phyloP scores from a whole-genome alignment of 2,797 vertebrate species.

The Thaleichthys pacificus region DNA sequence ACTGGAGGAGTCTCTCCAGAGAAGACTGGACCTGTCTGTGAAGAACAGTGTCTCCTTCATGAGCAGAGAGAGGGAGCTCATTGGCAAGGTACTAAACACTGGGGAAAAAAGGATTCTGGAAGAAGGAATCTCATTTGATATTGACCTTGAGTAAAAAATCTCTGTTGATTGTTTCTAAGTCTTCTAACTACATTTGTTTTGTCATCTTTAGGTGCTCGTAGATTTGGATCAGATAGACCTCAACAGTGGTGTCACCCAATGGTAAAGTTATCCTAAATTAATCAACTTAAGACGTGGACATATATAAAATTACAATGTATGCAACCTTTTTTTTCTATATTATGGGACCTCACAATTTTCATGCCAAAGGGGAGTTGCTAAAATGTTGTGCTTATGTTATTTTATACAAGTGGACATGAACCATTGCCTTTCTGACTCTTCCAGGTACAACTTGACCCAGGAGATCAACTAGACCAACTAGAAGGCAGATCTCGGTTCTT shows the following conservation, averaged over 20 bases:
- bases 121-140: not conserved
- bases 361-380: too few relatives aligned
- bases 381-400: too few relatives aligned
- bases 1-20: conserved; percentile 79
- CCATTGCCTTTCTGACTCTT: conserved; percentile 22
- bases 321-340: too few relatives aligned
- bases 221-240: conserved; percentile 85
- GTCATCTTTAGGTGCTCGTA: conserved; percentile 77
- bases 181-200: conserved; percentile 11
- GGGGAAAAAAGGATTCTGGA: not conserved
- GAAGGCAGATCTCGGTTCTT: conserved; percentile 40
- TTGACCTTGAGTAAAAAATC: not conserved
- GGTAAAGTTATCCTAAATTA: conserved; percentile 74
- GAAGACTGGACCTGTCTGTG: conserved; percentile 83
- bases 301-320: too few relatives aligned
- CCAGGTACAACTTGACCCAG: conserved; percentile 76
- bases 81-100: conserved; percentile 81
- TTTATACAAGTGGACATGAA: not conserved
- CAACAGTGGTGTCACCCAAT: conserved; percentile 77
- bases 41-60: conserved; percentile 90
- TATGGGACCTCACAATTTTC: too few relatives aligned
- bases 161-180: not conserved
- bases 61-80: conserved; percentile 86
- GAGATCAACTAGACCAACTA: conserved; percentile 74
- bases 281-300: too few relatives aligned